phyloP scores from a whole-genome alignment of 2,797 vertebrate genomes.

The Argya squamiceps region DNA sequence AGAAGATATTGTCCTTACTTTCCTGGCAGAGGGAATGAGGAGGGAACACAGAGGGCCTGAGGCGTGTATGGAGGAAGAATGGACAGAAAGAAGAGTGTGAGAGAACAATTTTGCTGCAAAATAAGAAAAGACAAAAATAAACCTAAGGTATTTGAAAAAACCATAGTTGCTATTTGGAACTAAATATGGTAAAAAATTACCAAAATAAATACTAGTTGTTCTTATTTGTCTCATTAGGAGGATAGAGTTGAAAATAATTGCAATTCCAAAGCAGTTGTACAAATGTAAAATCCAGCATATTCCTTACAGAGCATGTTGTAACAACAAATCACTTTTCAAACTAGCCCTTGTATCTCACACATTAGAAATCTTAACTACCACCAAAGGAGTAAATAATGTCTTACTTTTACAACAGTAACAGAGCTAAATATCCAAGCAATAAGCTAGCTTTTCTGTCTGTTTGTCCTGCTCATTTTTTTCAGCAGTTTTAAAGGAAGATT shows the following conservation, averaged over 20 bases:
- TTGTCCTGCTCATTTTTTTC: background rate
- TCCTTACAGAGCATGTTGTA: background rate
- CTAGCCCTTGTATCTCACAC: background rate
- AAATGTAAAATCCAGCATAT: background rate
- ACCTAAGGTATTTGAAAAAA: background rate
- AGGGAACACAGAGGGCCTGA: background rate
- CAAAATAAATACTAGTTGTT: background rate
- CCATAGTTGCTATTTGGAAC: background rate
- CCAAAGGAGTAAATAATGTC: background rate
- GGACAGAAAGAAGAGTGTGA: background rate
- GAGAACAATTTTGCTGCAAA: background rate
- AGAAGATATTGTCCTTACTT: background rate
- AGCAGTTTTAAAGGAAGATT: background rate
- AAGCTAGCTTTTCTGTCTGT: background rate
- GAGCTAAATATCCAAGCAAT: background rate
- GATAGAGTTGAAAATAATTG: background rate
- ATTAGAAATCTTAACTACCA: background rate
- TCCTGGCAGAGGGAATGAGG: background rate
- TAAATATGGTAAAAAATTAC: background rate
- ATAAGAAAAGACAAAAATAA: background rate
- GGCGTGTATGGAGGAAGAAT: background rate
- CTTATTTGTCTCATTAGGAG: background rate
- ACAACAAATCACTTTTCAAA: background rate
- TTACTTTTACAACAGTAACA: background rate
- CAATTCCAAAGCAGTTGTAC: background rate